A percentile compares a stretch with the other conserved stretches of the same genome.
phyloP scores from a whole-genome alignment of 2,797 vertebrate species.

The Falco biarmicus region DNA sequence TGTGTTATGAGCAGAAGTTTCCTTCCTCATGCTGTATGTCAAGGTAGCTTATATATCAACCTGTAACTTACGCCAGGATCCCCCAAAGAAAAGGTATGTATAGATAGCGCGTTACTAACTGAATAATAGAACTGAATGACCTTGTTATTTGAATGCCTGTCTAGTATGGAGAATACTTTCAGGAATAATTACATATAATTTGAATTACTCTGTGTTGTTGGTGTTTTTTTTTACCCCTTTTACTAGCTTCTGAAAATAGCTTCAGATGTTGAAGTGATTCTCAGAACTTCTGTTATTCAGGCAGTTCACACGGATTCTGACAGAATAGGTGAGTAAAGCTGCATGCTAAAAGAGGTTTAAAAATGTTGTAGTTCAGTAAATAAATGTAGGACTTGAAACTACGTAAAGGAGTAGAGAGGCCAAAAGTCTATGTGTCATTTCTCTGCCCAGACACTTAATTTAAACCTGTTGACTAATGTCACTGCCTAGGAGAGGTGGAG shows the following conservation, averaged over 20 bases:
- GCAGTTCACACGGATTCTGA: constrained; percentile 75
- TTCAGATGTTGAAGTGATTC: constrained; percentile 80
- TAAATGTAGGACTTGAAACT: background rate
- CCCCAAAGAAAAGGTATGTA: background rate
- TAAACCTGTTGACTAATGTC: background rate
- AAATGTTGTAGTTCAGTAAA: background rate
- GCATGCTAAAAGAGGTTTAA: background rate
- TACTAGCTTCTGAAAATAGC: constrained; percentile 76
- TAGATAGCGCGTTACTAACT: background rate
- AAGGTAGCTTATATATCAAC: background rate
- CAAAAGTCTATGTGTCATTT: background rate
- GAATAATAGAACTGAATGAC: background rate
- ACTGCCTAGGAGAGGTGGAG: background rate
- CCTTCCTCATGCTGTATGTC: background rate
- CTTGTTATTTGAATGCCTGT: background rate
- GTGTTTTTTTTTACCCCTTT: background rate
- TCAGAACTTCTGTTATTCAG: constrained; percentile 81
- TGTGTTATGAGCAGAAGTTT: background rate
- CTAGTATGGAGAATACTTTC: background rate
- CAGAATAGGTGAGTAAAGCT: constrained; percentile 72
- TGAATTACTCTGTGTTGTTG: background rate
- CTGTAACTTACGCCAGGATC: background rate
- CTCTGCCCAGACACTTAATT: background rate
- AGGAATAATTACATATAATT: background rate
- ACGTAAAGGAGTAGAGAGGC: background rate